Percentiles rank a stretch among this genome's conserved stretches.
Conservation (phyloP, 2,797 vertebrate species). For the Margarornis squamiger region DNA sequence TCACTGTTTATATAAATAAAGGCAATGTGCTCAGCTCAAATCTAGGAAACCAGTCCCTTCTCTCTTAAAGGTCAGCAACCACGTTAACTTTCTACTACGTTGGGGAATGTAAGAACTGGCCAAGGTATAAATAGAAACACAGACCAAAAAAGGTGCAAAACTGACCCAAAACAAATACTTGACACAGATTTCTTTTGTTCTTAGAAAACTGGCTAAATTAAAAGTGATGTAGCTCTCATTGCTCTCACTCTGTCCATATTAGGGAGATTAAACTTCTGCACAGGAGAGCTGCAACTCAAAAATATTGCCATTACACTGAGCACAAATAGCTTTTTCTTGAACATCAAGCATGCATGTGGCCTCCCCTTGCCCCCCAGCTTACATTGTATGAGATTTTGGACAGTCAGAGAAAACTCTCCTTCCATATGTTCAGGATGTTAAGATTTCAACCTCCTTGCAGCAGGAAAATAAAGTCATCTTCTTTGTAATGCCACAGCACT, state of each 20-base stretch:
- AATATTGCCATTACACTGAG: slow-evolving; percentile 20
- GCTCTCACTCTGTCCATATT: background rate
- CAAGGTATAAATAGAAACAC: background rate
- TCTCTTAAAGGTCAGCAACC: background rate
- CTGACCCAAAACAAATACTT: background rate
- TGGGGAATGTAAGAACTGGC: background rate
- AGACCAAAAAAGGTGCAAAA: background rate
- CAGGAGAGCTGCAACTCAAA: slow-evolving; percentile 36
- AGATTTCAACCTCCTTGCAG: slow-evolving; percentile 58
- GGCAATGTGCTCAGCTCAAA: background rate
- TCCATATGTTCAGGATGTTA: slow-evolving; percentile 49
- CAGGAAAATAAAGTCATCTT: slow-evolving; percentile 58
- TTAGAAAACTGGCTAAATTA: background rate
- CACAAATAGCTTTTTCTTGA: slow-evolving; percentile 38
- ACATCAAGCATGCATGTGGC: slow-evolving; percentile 40
- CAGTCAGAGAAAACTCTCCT: slow-evolving; percentile 55
- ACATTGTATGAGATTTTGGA: slow-evolving; percentile 44
- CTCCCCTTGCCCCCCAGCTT: slow-evolving; percentile 52
- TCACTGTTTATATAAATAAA: slow-evolving; percentile 35
- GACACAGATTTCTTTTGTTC: background rate
- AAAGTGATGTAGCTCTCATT: background rate
- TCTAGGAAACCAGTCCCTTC: background rate
- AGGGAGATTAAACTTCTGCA: background rate
- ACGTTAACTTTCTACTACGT: background rate
- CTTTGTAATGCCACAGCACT: slow-evolving; percentile 43